Evolutionary conservation across 64 coral and sea anemone genomes (phyloP).

Genomic region (Stylophora pistillata): DNA sequence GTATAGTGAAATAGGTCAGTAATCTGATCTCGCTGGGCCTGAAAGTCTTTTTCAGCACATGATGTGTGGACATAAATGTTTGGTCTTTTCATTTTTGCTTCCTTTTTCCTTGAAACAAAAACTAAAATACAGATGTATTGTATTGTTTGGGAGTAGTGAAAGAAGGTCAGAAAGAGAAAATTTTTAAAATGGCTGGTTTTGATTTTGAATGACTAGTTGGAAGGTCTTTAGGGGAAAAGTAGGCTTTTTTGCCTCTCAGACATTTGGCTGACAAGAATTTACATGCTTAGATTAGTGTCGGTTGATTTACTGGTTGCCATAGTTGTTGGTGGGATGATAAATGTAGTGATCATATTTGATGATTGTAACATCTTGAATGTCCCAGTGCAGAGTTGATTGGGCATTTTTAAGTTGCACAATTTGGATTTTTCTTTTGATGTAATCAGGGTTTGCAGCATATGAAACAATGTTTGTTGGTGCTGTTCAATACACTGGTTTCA

Average conservation of each 20-base stretch:
- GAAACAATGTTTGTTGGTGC: too few species aligned
- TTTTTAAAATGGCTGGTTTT: too few species aligned
- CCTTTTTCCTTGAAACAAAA: not conserved
- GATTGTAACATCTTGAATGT: not conserved
- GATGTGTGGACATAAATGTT: too few species aligned
- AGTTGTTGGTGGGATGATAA: not conserved
- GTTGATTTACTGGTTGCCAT: conserved; percentile 9
- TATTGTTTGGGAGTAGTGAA: conserved; percentile 3
- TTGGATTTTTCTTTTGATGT: too few species aligned
- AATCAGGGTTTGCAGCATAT: too few species aligned
- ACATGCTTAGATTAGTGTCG: not conserved
- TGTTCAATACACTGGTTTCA: too few species aligned
- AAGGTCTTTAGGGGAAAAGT: not conserved
- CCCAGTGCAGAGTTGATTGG: not conserved
- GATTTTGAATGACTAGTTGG: too few species aligned
- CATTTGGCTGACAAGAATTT: not conserved
- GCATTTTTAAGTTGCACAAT: too few species aligned
- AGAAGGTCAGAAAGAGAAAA: not conserved
- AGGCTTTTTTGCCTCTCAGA: not conserved
- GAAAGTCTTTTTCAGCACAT: too few species aligned
- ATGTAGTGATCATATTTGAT: not conserved
- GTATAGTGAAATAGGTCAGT: too few species aligned
- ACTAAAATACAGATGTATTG: not conserved
- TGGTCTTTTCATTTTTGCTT: too few species aligned
- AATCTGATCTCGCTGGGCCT: too few species aligned